Evolutionary conservation across 2,113 vertebrate genomes (phyloP).

Genomic region (Tyrannus savana): DNA sequence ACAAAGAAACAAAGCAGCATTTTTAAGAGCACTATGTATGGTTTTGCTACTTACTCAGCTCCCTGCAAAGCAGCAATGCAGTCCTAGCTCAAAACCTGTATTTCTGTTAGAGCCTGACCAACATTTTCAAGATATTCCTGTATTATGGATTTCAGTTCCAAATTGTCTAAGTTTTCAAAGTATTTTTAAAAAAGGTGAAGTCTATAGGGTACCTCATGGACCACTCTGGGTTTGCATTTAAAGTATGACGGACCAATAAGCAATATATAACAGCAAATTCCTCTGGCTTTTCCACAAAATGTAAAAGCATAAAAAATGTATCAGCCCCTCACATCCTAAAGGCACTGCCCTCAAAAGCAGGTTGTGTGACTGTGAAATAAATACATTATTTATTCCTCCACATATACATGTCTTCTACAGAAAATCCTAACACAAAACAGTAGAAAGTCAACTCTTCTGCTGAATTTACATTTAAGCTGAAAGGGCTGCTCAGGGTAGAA

Average conservation of each 20-base stretch:
- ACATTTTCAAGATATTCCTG: not conserved
- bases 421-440: not conserved
- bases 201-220: not conserved
- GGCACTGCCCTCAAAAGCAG: not conserved
- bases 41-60: not conserved
- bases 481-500: not conserved
- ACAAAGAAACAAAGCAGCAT: not conserved
- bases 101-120: not conserved
- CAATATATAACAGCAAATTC: not conserved
- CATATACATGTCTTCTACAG: not conserved
- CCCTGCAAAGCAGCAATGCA: not conserved
- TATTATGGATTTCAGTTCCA: not conserved
- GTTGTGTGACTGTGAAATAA: not conserved
- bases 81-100: not conserved
- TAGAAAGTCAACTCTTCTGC: not conserved
- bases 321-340: not conserved
- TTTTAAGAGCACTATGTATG: not conserved
- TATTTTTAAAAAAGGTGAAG: not conserved
- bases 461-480: not conserved
- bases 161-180: not conserved
- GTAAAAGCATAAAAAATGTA: not conserved
- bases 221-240: not conserved
- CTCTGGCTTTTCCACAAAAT: not conserved
- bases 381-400: not conserved
- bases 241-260: not conserved